A percentile compares a stretch with the other conserved stretches of the same genome.
These are phyloP conservation scores for Progne subis DNA, from an alignment of 2,113 vertebrate species.

Conservation along the genomic window DNA sequence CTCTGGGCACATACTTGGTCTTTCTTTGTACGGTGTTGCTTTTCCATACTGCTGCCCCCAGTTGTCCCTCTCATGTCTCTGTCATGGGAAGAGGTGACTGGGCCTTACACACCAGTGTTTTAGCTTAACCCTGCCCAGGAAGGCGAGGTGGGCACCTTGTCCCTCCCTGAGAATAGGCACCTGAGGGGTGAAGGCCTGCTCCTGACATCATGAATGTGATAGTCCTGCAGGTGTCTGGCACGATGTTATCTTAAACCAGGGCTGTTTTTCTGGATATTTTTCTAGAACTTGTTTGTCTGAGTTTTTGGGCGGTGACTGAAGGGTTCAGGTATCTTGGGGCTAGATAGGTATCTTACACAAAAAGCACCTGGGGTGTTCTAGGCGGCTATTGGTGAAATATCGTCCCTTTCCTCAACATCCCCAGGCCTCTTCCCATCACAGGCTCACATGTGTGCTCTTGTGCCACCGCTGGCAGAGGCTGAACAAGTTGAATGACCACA, in stretches of 20 bases:
- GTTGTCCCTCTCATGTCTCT: background rate
- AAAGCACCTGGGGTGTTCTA: background rate
- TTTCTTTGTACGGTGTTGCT: background rate
- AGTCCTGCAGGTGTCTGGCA: background rate
- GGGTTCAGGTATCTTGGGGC: background rate
- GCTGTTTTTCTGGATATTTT: background rate
- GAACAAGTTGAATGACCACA: background rate
- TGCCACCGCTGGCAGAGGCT: background rate
- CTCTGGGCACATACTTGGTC: background rate
- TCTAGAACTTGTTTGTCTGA: background rate
- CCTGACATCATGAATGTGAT: rapidly evolving
- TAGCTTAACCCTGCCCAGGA: background rate
- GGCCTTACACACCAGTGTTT: rapidly evolving
- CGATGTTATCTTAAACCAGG: background rate
- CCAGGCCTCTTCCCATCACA: background rate
- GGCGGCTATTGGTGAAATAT: background rate
- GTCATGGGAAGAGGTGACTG: background rate
- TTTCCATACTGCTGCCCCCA: background rate
- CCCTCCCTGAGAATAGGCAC: background rate
- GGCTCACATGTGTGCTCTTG: background rate
- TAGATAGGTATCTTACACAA: background rate
- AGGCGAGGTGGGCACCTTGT: background rate
- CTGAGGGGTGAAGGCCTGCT: background rate
- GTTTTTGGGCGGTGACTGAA: background rate
- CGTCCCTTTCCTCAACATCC: background rate